These are phyloP conservation scores for Chelon auratus DNA, from an alignment of 2,797 vertebrate genomes.

Conservation along the genomic window DNA sequence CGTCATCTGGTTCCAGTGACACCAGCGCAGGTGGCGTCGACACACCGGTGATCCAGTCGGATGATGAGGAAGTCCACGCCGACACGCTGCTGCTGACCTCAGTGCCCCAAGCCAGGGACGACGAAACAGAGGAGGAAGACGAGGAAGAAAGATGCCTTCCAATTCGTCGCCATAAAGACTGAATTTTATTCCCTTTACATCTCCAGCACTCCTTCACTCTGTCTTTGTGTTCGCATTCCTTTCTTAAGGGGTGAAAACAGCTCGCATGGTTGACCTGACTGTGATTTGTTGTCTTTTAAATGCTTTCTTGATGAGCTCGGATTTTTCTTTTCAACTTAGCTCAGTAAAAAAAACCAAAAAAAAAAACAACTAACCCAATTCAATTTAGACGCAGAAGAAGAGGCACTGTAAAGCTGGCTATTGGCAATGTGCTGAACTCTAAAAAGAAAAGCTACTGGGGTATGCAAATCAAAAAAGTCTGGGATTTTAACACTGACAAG, in stretches of 20 bases:
- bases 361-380: too few species aligned
- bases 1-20: slow-evolving; percentile 87
- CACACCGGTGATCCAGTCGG: slow-evolving; percentile 91
- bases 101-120: slow-evolving; percentile 68
- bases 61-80: slow-evolving; percentile 88
- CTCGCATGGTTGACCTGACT: slow-evolving; percentile 56
- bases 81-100: slow-evolving; percentile 83
- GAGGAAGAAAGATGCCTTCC: slow-evolving; percentile 61
- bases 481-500: too few species aligned
- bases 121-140: slow-evolving; percentile 79
- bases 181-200: slow-evolving; percentile 7
- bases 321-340: neutral
- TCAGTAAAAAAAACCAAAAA: too few species aligned
- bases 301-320: neutral
- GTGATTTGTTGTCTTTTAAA: slow-evolving; percentile 43
- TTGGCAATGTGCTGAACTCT: too few species aligned
- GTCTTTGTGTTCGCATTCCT: slow-evolving; percentile 3
- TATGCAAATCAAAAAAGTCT: too few species aligned
- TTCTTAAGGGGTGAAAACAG: slow-evolving; percentile 26
- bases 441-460: too few species aligned
- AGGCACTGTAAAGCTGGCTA: too few species aligned
- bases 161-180: slow-evolving; percentile 54
- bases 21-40: slow-evolving; percentile 85
- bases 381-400: too few species aligned
- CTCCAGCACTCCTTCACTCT: slow-evolving; percentile 8